Evolutionary conservation across 2,888 invertebrate genomes (phyloP).

Genomic region (Caenorhabditis virilis): DNA sequence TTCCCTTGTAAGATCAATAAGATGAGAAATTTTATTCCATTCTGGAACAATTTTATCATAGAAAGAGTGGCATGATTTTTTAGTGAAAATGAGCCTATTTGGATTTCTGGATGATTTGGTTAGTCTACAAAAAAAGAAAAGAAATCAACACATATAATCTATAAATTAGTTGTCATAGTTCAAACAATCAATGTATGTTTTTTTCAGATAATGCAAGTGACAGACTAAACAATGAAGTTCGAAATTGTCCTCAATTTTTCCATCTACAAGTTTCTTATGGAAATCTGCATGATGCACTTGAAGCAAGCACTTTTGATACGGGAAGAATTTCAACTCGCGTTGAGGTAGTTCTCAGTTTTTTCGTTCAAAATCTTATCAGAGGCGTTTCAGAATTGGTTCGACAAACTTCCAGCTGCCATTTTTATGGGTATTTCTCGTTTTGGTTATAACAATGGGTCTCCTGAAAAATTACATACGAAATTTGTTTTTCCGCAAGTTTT

Average conservation of each 20-base stretch:
- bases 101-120: no score
- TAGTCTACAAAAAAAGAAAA: no score
- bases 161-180: no score
- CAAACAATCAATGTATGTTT: no score
- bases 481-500: conserved; percentile 25
- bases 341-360: neutral
- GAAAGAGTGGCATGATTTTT: no score
- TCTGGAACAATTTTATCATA: no score
- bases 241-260: conserved; percentile 11
- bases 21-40: no score
- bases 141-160: no score
- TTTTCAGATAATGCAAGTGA: neutral
- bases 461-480: conserved; percentile 28
- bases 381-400: conserved; percentile 14
- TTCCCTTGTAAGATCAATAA: no score
- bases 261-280: conserved; percentile 12
- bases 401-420: conserved; percentile 25
- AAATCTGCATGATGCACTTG: conserved; percentile 41
- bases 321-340: conserved; percentile 8
- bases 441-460: conserved; percentile 3
- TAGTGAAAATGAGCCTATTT: no score
- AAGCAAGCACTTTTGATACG: conserved; percentile 14
- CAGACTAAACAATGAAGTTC: neutral
- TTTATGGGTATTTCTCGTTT: conserved; percentile 30
- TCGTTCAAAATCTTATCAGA: neutral